Conservation (phyloP, 1,140 invertebrate genomes). For the Megalopta genalis region DNA sequence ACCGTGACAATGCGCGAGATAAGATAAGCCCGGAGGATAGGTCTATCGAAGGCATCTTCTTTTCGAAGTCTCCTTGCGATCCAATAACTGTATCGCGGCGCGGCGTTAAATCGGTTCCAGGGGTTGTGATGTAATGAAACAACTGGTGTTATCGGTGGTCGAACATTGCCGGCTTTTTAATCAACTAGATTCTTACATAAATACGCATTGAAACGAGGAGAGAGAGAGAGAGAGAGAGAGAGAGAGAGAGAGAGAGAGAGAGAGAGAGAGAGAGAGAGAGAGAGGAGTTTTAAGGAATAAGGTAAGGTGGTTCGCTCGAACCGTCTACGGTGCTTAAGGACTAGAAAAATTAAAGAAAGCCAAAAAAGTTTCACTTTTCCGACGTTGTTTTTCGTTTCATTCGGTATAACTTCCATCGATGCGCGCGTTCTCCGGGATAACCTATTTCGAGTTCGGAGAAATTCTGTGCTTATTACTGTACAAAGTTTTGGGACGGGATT, state of each 20-base stretch:
- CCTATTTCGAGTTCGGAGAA: no score
- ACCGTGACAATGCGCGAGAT: constrained; percentile 40
- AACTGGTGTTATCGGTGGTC: neutral
- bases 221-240: no score
- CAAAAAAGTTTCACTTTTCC: neutral
- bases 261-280: no score
- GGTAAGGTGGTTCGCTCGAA: neutral
- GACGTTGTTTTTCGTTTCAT: neutral
- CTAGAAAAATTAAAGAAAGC: constrained; percentile 3
- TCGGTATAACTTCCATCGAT: no score
- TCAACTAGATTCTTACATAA: neutral
- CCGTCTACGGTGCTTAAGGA: constrained; percentile 2
- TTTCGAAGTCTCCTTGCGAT: constrained; percentile 13
- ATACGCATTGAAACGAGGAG: neutral
- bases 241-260: no score
- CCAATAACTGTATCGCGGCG: neutral
- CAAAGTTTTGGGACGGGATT: neutral
- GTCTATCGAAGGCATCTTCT: constrained; percentile 11
- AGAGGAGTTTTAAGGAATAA: neutral
- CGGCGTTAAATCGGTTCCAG: neutral
- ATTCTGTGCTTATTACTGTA: no score
- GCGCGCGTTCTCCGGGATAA: no score
- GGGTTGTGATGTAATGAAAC: neutral
- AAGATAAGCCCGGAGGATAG: constrained; percentile 34
- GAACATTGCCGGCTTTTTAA: neutral